Evolutionary conservation across 2,888 invertebrate species (phyloP), one percentile per base, ranked within the genome.

Genomic region (Pimpla rufipes): DNA sequence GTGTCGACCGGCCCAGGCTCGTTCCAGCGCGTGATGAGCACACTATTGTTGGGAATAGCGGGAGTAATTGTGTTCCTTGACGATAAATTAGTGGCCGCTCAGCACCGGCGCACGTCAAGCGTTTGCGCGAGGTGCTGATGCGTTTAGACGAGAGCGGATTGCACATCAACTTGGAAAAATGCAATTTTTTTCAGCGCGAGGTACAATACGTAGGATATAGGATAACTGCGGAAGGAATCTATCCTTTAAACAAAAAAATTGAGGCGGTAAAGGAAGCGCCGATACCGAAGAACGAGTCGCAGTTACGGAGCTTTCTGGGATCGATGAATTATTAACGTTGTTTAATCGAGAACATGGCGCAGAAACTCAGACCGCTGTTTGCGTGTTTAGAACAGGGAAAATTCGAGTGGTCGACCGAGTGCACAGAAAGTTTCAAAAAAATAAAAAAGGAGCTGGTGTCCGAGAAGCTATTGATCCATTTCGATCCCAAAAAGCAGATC

Each of bases 261-360:
- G n/a, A 68, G 1, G 18, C 8, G 0, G 59, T 68, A 37, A 77
- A 50, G 13, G n/a, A 59, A 0, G 77, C 77, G 21, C 59, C 68
- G 11, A 11, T 1, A 11, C 77, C 68, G 0, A 37, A 81, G 87
- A 7, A 90, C n/a, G 37, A 50, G 3, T 62, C 37, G 0, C 37
- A 77, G 37, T 6, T 68, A 21, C 8, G 29, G 0, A 40, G 40
- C 11, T 42, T 64, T 18, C n/a, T 47, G 47, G 47, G 47, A 47
- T 47, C 47, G 1, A 47, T 47, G n/a, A 47, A 47, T n/a, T 47
- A 47, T 47, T 47, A 47, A 2, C 3, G 47, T 5, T 1, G 47
- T 0, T 47, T 47, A 2, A n/a, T 47, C 5, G 47, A 47, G n/a
- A 47, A 47, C n/a, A 47, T 47, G 47, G 47, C 47, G 3, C 47